Evolutionary conservation across 2,888 invertebrate genomes (phyloP), one percentile per base, ranked within the genome.

Genomic region (Sympetrum striolatum): DNA sequence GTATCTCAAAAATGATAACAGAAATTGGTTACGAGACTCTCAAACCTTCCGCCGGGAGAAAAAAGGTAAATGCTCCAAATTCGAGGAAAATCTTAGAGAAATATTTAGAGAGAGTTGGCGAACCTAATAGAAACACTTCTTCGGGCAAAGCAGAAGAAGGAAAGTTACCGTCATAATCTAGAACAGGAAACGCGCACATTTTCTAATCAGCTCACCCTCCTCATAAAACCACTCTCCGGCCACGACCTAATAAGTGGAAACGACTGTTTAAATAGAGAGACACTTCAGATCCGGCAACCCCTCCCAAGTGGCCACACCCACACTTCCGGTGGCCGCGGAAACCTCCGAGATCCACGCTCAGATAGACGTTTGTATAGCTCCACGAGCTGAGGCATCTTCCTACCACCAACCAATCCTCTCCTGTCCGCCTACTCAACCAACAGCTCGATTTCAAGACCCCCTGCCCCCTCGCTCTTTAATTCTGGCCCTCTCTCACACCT

Each of bases 361-460:
- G 53, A 82, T 82, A 82, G 82, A 31, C 82, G 31, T 82, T 82
- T 82, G 58, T 82, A 53, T 82, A 58, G 82, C 14, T 44, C 44
- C 81, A 39, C 25, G 48, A 81, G 48, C 48, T 25, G 81, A 81
- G 81, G 81, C 39, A 81, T 81, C 81, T 81, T 48, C n/a, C 44
- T 44, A 44, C 39, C 22, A 81, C 39, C 81, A 64, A 18, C 64
- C 64, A 22, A 73, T 73, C 73, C 73, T 58, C 82, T 25, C 82
- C 53, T 12, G 15, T 25, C 81, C 25, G 25, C 53, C 81, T 48
- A 25, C 31, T 44, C 82, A 25, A 15, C 82, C 82, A 73, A 73
- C 73, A 73, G 73, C 73, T 73, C 73, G 73, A 73, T 73, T 73
- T 73, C 73, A 73, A 73, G 31, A 73, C 12, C 14, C 31, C 48